phyloP scores from a whole-genome alignment of 2,888 invertebrate genomes.

The Caenorhabditis japonica region DNA sequence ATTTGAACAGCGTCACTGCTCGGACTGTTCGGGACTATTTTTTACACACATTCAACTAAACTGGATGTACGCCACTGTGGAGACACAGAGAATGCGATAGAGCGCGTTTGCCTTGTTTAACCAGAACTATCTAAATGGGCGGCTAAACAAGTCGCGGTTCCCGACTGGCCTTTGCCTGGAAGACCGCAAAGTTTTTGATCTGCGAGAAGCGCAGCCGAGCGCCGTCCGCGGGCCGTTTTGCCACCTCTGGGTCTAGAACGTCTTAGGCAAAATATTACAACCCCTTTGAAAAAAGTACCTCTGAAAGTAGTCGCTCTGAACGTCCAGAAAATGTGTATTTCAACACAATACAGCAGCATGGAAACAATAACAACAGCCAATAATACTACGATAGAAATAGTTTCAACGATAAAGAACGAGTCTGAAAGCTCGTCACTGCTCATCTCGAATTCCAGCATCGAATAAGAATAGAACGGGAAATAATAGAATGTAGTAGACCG shows the following conservation, averaged over 20 bases:
- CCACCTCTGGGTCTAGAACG: conserved; percentile 22
- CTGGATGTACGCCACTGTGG: too few species aligned
- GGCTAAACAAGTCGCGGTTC: too few species aligned
- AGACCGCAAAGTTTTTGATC: too few species aligned
- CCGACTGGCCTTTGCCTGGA: too few species aligned
- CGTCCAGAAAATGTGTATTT: conserved; percentile 23
- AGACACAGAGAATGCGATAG: too few species aligned
- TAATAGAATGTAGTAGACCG: background rate
- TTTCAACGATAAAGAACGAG: conserved; percentile 27
- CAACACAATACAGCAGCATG: conserved; percentile 18
- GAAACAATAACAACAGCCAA: conserved; percentile 16
- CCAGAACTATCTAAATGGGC: too few species aligned
- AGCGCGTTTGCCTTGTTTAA: too few species aligned
- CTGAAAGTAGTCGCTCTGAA: conserved; percentile 22
- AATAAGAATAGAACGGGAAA: background rate
- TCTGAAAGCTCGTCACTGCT: conserved; percentile 20
- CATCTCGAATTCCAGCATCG: conserved; percentile 9
- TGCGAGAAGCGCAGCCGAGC: too few species aligned
- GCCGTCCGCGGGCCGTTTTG: too few species aligned
- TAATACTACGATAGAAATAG: conserved; percentile 20
- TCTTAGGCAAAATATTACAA: background rate
- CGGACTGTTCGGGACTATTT: too few species aligned
- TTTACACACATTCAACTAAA: too few species aligned
- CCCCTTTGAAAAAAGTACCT: conserved; percentile 7
- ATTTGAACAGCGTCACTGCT: too few species aligned